Evolutionary conservation across 1,140 invertebrate genomes (phyloP), one percentile per base, ranked within the genome.

Genomic region (Diploscapter pachys): DNA sequence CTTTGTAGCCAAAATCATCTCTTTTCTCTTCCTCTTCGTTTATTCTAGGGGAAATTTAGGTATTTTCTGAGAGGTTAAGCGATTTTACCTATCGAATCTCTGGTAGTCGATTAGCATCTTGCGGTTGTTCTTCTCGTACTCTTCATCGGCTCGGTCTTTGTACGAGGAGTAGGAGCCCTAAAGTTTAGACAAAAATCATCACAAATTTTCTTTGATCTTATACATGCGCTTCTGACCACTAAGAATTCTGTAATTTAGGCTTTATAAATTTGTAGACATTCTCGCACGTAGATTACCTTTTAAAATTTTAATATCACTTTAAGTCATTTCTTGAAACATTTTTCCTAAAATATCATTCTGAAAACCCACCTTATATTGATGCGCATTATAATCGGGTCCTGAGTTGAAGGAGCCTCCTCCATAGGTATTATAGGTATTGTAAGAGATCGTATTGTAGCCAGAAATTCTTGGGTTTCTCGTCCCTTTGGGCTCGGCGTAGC

Each of bases 111-210:
- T 72, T 13, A 79, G 52, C 11, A 70, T 79, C 11, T 69, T 64
- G 51, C 53, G 62, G 67, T 79, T 79, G 77, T 79, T 79, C 65
- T 75, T 79, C 9, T 69, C 54, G 54, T 72, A 79, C 31, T 79
- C 77, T 4, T 79, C 78, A 31, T 79, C 76, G 5, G 59, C 61
- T 9, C 69, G 74, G 63, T 63, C 48, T 61, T 78, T 56, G 50
- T 78, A 68, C 49, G 66, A 54, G 57, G 52, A 55, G 66, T 68
- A 55, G 66, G 57, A 68, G 8, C 66, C 48, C 11, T 13, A n/a
- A n/a, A n/a, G n/a, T n/a, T n/a, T n/a, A n/a, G n/a, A n/a, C n/a
- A n/a, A n/a, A n/a, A n/a, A 71, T 11, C 9, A 68, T 54, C 50
- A 64, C 11, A 48, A 71, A 8, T 8, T 6, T 6, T 2, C 51